Evolutionary conservation across 1,140 invertebrate species (phyloP), one percentile per base, ranked within the genome.

Genomic region (Ylistrum balloti): DNA sequence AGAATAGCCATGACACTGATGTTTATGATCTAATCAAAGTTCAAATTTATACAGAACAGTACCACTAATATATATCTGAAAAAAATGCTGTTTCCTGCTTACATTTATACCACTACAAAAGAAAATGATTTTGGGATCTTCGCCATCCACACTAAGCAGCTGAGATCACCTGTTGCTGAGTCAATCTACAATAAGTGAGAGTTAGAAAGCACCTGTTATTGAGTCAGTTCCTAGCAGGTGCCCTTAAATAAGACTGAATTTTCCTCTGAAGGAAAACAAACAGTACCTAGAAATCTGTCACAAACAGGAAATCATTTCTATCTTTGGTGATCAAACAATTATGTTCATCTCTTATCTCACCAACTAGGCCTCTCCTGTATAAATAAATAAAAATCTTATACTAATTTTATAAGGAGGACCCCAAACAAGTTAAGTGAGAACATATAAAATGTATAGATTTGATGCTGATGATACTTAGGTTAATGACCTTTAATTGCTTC

Each of bases 401-500:
- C 56, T 74, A 74, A 74, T 74, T 74, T n/a, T 74, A 74, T 74
- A 74, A 74, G 56, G 56, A 74, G 56, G 22, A 5, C 5, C 22
- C 56, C n/a, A 74, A 74, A 74, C 56, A 74, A 74, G 56, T n/a
- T 74, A 74, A 74, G n/a, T 74, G 56, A 74, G 56, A 74, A 74
- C 56, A 74, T 74, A 74, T 28, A 74, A n/a, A 45, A 74, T 74
- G 20, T 17, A 9, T 17, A 45, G 35, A 38, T 38, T 5, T 28
- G 22, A 74, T 74, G 56, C 17, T n/a, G 56, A 74, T 74, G 56
- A 74, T 28, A 74, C 56, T 9, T 74, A 74, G 56, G 56, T 74
- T 74, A 74, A 74, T n/a, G 22, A 74, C 56, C 56, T 28, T 74
- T 74, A 74, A 74, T 74, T n/a, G 56, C 15, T 74, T 28, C 56